A percentile compares a stretch with the other conserved stretches of the same genome.
Conservation (phyloP, 1,140 invertebrate genomes). For the Habropoda laboriosa region DNA sequence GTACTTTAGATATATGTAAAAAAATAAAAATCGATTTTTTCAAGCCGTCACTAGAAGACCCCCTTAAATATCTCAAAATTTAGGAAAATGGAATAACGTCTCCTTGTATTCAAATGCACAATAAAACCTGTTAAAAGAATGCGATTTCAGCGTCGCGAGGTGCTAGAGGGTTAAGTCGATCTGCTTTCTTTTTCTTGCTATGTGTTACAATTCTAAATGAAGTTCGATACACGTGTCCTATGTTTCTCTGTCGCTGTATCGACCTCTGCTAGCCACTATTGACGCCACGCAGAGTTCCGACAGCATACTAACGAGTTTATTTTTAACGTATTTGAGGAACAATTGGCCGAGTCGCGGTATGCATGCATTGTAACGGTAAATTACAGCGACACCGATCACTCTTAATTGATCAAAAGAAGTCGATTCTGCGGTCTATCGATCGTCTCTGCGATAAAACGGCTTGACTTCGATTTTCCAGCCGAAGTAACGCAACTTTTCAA, state of each 20-base stretch:
- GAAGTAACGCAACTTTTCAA: background rate
- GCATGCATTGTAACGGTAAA: slow-evolving; percentile 20
- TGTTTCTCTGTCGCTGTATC: slow-evolving; percentile 48
- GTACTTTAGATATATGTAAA: too few species aligned
- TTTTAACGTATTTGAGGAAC: slow-evolving; percentile 53
- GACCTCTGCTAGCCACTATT: slow-evolving; percentile 33
- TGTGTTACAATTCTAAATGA: too few species aligned
- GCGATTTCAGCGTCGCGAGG: too few species aligned
- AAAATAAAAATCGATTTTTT: too few species aligned
- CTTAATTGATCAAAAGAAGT: slow-evolving; percentile 28
- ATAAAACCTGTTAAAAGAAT: too few species aligned
- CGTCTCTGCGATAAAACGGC: background rate
- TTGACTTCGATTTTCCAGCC: background rate
- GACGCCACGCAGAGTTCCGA: slow-evolving; percentile 29
- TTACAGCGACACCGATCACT: slow-evolving; percentile 20
- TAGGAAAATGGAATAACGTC: too few species aligned
- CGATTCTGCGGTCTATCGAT: slow-evolving; percentile 9
- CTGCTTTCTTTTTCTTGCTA: too few species aligned
- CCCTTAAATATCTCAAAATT: too few species aligned
- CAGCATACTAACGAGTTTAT: slow-evolving; percentile 46
- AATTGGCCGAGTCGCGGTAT: slow-evolving; percentile 3
- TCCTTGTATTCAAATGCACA: too few species aligned
- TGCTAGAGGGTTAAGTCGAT: too few species aligned
- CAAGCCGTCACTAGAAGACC: too few species aligned
- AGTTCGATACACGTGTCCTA: slow-evolving; percentile 40